Percentiles rank a stretch among this genome's conserved stretches.
These are phyloP conservation scores for Rhopalosiphum nymphaeae DNA, from an alignment of 2,888 invertebrate genomes.

Conservation along the genomic window DNA sequence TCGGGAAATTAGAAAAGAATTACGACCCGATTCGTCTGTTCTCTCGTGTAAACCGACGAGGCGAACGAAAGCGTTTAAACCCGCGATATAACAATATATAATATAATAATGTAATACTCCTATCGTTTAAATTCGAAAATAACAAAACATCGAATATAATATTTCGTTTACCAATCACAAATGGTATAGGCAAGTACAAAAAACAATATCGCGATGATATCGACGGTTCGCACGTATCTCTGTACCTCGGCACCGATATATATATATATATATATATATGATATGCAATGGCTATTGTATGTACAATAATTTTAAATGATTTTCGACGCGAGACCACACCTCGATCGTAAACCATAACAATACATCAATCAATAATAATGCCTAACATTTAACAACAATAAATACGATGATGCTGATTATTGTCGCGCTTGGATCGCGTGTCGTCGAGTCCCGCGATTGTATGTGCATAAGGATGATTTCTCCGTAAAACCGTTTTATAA, in stretches of 20 bases:
- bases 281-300: not conserved
- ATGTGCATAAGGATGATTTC: not conserved
- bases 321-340: not conserved
- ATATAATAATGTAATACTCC: not conserved
- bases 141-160: not conserved
- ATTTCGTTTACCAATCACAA: not conserved
- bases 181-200: not conserved
- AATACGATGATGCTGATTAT: not conserved
- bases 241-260: not conserved
- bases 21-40: not conserved
- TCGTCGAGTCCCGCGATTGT: not conserved
- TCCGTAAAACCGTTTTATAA: constrained; percentile 1
- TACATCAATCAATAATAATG: not conserved
- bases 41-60: not conserved
- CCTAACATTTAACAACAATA: not conserved
- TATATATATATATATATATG: not conserved
- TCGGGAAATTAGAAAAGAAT: not conserved
- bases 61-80: not conserved
- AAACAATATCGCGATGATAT: not conserved
- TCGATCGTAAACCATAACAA: not conserved
- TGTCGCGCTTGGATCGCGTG: not conserved
- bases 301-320: not conserved
- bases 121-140: not conserved
- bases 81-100: not conserved
- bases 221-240: not conserved